These are phyloP conservation scores for Cyphomyrmex costatus DNA, from an alignment of 1,140 invertebrate genomes.

Conservation along the genomic window DNA sequence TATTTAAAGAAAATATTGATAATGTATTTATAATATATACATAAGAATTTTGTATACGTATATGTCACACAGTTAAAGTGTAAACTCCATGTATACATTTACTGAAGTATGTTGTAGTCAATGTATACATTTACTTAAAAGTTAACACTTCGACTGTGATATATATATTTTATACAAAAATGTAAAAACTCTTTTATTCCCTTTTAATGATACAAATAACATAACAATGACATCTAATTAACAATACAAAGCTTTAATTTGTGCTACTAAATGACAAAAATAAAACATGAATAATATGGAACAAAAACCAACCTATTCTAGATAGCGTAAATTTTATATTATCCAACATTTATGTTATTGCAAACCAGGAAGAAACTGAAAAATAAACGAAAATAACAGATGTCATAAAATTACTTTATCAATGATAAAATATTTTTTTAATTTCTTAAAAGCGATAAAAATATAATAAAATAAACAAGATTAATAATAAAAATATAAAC, in stretches of 20 bases:
- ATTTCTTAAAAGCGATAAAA: conserved; percentile 7
- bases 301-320: conserved; percentile 79
- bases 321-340: conserved; percentile 73
- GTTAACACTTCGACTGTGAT: too few relatives aligned
- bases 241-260: conserved; percentile 58
- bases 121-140: too few relatives aligned
- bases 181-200: conserved; percentile 67
- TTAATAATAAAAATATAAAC: conserved; percentile 16
- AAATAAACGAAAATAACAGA: conserved; percentile 73
- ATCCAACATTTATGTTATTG: conserved; percentile 77
- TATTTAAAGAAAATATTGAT: not conserved
- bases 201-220: conserved; percentile 41
- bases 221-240: conserved; percentile 51
- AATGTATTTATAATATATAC: not conserved
- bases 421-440: conserved; percentile 5
- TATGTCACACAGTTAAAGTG: too few relatives aligned
- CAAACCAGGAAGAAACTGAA: conserved; percentile 81
- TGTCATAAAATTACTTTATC: conserved; percentile 35
- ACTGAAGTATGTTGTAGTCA: too few relatives aligned
- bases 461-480: conserved; percentile 24
- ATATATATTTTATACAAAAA: not conserved
- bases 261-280: conserved; percentile 60
- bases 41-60: too few relatives aligned
- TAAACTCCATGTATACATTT: too few relatives aligned
- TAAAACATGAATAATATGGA: conserved; percentile 61